These are phyloP conservation scores for Platyscapa corneri DNA, from an alignment of 1,140 invertebrate genomes.

Conservation along the genomic window DNA sequence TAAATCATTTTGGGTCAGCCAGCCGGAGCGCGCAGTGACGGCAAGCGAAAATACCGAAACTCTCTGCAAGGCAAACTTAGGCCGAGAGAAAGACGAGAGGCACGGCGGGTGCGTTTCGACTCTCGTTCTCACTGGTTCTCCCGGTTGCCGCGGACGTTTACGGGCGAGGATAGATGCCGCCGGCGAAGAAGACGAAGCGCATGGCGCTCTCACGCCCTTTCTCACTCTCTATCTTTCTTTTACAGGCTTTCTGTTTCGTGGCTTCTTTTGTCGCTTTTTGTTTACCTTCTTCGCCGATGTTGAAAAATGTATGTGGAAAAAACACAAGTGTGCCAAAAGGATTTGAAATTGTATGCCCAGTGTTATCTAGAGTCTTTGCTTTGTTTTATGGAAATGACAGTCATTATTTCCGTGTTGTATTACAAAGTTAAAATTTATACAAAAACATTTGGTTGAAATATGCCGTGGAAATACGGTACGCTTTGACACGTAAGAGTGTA, in stretches of 20 bases:
- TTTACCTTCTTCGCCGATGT: not conserved
- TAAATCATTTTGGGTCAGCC: conserved; percentile 52
- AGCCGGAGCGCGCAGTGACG: not conserved
- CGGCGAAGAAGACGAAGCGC: conserved; percentile 37
- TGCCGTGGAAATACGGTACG: not conserved
- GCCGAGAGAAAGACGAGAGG: conserved; percentile 12
- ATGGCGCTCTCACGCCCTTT: conserved; percentile 45
- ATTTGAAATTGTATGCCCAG: not conserved
- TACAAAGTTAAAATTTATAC: not conserved
- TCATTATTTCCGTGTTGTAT: not conserved
- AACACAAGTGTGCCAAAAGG: not conserved
- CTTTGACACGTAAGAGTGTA: too few relatives aligned
- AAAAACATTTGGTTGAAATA: not conserved
- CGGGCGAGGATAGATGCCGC: conserved; percentile 41
- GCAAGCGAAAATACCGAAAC: conserved; percentile 49
- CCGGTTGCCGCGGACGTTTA: conserved; percentile 22
- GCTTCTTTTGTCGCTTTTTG: not conserved
- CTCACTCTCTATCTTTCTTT: not conserved
- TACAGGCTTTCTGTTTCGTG: not conserved
- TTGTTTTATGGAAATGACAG: not conserved
- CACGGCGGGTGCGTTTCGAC: not conserved
- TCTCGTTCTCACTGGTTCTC: conserved; percentile 5
- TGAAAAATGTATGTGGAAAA: conserved; percentile 4
- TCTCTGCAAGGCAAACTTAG: not conserved
- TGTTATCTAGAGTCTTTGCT: not conserved